Base-by-base conservation (phyloP, 2,888 invertebrate species). In the Andrena bucephala region DNA sequence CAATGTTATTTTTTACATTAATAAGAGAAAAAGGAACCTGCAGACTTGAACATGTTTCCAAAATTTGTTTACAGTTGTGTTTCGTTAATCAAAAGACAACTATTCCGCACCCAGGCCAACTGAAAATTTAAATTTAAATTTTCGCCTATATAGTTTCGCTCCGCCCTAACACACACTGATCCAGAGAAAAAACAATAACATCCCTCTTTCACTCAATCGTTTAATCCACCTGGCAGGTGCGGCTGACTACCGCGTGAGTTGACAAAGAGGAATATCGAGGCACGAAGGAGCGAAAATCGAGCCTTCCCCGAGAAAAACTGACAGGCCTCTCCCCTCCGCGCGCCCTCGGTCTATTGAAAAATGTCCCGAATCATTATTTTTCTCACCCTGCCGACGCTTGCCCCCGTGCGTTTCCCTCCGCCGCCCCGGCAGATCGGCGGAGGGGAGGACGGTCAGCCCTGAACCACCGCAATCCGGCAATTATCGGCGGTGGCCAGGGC, bases 381-480 rank as follows among this genome's bases (percentile, higher is more conserved):
- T 59, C 75, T 76, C 80, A 52, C 84, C 79, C 83, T 69, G 20
- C 31, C 52, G 52, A 48, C 54, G 31, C 59, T 54, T 31, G 29
- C 16, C 62, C 77, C 42, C 54, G 66, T 27, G 59, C 20, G 60
- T 59, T 74, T 52, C 78, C 54, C 54, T 48, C 42, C 54, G 72
- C 69, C 62, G 57, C 31, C 57, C 54, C 59, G 7, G 27, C 67
- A 13, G 68, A 68, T n/a, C 52, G 57, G 68, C 65, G 42, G 16
- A 42, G 16, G 16, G 24, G 24, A 13, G 24, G 24, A 77, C 74
- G 81, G 84, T 83, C 86, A 81, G 74, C 75, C 69, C 65, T 67
- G 71, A 69, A 73, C 57, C 67, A 33, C 84, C 89, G 88, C 88
- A 90, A 91, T 90, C 81, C 88, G 85, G 82, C 91, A 91, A 92